Percentiles rank a stretch among this genome's conserved stretches.
phyloP scores from a whole-genome alignment of 1,140 invertebrate species.

The Agrypnia vestita region DNA sequence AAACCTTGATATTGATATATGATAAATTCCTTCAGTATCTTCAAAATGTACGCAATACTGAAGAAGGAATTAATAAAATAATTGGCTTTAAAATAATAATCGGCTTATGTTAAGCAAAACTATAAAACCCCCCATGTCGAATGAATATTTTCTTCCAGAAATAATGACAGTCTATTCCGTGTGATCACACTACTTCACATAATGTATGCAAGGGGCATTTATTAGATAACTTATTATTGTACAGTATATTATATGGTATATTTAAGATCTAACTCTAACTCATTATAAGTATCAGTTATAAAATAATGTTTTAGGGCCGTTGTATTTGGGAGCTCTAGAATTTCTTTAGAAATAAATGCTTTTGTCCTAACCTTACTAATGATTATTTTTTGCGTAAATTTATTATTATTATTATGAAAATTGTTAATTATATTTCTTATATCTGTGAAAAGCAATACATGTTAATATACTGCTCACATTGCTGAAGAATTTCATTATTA shows the following conservation, averaged over 20 bases:
- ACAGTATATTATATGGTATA: constrained; percentile 51
- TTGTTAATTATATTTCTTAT: constrained; percentile 40
- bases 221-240: constrained; percentile 56
- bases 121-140: not conserved
- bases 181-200: constrained; percentile 4
- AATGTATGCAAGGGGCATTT: constrained; percentile 47
- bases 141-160: not conserved
- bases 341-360: constrained; percentile 41
- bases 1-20: no score
- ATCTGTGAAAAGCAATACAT: constrained; percentile 47
- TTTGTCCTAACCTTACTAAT: constrained; percentile 48
- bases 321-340: constrained; percentile 41
- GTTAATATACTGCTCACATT: constrained; percentile 37
- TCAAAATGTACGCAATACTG: no score
- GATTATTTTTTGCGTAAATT: constrained; percentile 34
- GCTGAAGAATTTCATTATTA: constrained; percentile 42
- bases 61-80: not conserved
- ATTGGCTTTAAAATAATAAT: constrained; percentile 35
- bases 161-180: not conserved
- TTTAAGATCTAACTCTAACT: constrained; percentile 26
- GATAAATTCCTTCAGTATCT: no score
- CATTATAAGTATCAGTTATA: constrained; percentile 24
- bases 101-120: constrained; percentile 34
- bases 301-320: constrained; percentile 34
- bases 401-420: constrained; percentile 43